These are phyloP conservation scores for Rhagium mordax DNA, from an alignment of 2,888 invertebrate genomes.

Conservation along the genomic window DNA sequence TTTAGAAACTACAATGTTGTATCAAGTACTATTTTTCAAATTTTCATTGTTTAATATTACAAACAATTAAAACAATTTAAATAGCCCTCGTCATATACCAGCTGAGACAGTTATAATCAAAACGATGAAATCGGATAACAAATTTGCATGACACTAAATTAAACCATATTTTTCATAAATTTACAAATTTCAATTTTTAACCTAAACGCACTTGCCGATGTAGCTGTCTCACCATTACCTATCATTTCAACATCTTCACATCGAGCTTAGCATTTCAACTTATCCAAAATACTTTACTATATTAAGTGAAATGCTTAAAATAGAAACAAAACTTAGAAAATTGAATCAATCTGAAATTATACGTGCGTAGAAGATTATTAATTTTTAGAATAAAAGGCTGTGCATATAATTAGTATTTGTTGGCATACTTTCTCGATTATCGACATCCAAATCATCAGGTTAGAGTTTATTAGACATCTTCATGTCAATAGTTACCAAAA, in stretches of 20 bases:
- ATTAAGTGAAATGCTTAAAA: conserved; percentile 17
- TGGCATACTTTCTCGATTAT: background rate
- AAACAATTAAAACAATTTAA: too few species aligned
- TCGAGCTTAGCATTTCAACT: conserved; percentile 17
- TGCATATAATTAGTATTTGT: background rate
- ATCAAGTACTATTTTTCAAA: background rate
- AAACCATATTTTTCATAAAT: too few species aligned
- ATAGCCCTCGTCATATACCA: too few species aligned
- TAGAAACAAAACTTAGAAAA: conserved; percentile 9
- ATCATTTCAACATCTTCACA: conserved; percentile 1
- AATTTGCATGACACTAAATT: too few species aligned
- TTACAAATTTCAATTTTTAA: background rate
- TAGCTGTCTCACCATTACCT: background rate
- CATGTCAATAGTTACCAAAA: background rate
- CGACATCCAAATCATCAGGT: background rate
- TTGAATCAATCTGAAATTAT: conserved; percentile 20
- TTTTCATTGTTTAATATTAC: background rate
- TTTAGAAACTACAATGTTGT: too few species aligned
- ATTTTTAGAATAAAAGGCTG: conserved; percentile 16
- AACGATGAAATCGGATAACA: too few species aligned
- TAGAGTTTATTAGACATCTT: background rate
- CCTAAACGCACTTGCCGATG: background rate
- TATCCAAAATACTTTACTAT: conserved; percentile 10
- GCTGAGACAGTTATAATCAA: background rate
- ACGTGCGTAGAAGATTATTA: background rate